These are phyloP conservation scores for Nemotelus nigrinus DNA, from an alignment of 2,888 invertebrate species.

Conservation along the genomic window DNA sequence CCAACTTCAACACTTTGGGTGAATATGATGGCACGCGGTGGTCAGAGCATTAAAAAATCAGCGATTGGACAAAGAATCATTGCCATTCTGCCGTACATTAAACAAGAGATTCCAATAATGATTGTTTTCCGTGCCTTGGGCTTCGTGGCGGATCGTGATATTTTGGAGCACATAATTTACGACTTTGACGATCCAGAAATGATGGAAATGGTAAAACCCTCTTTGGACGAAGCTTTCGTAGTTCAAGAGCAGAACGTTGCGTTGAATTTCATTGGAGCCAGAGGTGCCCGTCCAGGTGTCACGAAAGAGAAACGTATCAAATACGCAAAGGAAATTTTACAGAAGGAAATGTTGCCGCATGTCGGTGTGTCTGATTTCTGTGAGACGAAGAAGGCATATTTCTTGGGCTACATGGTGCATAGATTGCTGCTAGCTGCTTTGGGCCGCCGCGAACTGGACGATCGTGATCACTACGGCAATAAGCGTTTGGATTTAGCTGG, in stretches of 20 bases:
- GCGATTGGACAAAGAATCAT: conserved; percentile 99
- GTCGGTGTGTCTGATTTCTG: conserved; percentile 99
- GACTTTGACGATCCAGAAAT: conserved; percentile 99
- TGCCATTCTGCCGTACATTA: conserved; percentile 97
- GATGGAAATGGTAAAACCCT: conserved; percentile 99
- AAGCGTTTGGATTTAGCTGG: conserved; percentile 98
- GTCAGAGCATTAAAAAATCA: conserved; percentile 98
- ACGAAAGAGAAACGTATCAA: conserved; percentile 99
- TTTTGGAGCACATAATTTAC: conserved; percentile 99
- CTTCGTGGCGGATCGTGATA: conserved; percentile 99
- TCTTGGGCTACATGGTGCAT: conserved; percentile 99
- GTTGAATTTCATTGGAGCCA: conserved; percentile 96
- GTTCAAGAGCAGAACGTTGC: conserved; percentile 99
- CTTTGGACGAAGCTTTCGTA: conserved; percentile 98
- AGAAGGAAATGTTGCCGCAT: conserved; percentile 99
- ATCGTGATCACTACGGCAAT: conserved; percentile 99
- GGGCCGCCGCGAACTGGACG: conserved; percentile 96
- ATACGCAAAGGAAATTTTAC: conserved; percentile 98
- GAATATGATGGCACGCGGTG: conserved; percentile 99
- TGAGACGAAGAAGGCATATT: conserved; percentile 99
- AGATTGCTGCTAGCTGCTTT: conserved; percentile 91
- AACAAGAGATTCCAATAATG: conserved; percentile 99
- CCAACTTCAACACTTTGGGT: conserved; percentile 99
- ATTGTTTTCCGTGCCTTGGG: conserved; percentile 99
- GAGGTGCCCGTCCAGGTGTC: conserved; percentile 97